phyloP scores from a whole-genome alignment of 2,113 vertebrate genomes.

The Ifrita kowaldi region DNA sequence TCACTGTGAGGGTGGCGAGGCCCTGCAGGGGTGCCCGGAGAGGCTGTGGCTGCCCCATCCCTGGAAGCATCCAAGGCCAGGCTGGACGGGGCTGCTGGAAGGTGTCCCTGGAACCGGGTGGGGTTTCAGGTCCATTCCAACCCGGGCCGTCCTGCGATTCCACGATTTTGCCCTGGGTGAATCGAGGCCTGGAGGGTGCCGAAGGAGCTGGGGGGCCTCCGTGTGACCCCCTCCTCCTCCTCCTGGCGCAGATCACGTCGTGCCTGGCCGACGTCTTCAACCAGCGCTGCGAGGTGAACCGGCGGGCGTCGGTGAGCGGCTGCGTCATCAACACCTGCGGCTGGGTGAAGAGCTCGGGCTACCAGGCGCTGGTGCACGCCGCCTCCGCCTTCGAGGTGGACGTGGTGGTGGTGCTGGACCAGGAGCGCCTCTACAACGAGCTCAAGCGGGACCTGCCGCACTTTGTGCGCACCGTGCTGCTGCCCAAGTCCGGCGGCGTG shows the following conservation, averaged over 20 bases:
- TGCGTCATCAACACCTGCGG: constrained; percentile 98
- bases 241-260: constrained; percentile 90
- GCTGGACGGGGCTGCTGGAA: too few relatives aligned
- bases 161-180: accelerated
- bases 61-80: neutral
- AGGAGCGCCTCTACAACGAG: constrained; percentile 95
- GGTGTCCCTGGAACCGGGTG: neutral
- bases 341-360: constrained; percentile 97
- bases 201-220: neutral
- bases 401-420: constrained; percentile 94
- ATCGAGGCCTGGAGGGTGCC: accelerated
- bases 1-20: accelerated
- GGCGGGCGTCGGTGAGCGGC: constrained; percentile 90
- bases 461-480: constrained; percentile 90
- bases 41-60: neutral
- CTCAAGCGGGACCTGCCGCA: constrained; percentile 94
- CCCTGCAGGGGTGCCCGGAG: neutral
- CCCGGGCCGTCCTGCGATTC: accelerated
- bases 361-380: constrained; percentile 94
- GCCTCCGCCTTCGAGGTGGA: constrained; percentile 97
- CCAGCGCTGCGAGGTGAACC: constrained; percentile 93
- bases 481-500: constrained; percentile 93
- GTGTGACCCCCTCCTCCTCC: neutral
- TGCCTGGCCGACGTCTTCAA: constrained; percentile 93
- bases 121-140: neutral